Base-by-base conservation (phyloP, 2,797 vertebrate species). In the Chlorospingus flavigularis region DNA sequence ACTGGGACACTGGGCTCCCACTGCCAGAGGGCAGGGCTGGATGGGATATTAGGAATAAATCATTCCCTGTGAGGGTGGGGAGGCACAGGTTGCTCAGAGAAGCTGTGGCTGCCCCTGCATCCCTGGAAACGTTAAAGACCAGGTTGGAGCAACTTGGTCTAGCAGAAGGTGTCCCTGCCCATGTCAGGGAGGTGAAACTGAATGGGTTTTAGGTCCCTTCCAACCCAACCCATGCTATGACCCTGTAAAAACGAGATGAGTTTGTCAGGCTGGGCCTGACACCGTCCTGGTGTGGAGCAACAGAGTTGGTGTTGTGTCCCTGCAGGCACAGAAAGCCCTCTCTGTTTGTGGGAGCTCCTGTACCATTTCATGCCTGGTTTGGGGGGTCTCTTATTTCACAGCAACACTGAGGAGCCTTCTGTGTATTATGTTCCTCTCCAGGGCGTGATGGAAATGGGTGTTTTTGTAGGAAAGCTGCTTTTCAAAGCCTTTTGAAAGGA, bases 401-500 rank as follows among this genome's bases (percentile, higher is more conserved):
- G 78, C 51, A 0, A 30, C n/a, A 94, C 93, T 96, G 93, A 96
- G 67, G 54, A 95, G 93, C 74, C 92, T 28, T 96, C 87, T 96
- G 90, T 95, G 94, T 8, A 94, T 95, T 95, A 91, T 94, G 55
- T 48, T 85, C 5, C 80, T 43, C 3, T 74, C 15, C 62, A 16
- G 87, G 65, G 65, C 8, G 0, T 24, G 92, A 57, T 95, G 86
- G 93, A 60, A 86, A 88, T 47, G 91, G 67, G 37, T 73, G 74
- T 58, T 90, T 94, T 86, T 88, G 85, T 95, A 30, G 92, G 53
- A 65, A 82, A 12, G 45, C 82, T 74, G 82, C 72, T 94, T 96
- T 94, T 85, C 81, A 95, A 89, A 95, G 96, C 91, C 88, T 82
- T 86, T 85, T 94, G 37, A 93, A 87, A 95, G 76, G 66, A 79